Base-by-base conservation (phyloP, 1,140 invertebrate species). In the Onthophagus taurus region DNA sequence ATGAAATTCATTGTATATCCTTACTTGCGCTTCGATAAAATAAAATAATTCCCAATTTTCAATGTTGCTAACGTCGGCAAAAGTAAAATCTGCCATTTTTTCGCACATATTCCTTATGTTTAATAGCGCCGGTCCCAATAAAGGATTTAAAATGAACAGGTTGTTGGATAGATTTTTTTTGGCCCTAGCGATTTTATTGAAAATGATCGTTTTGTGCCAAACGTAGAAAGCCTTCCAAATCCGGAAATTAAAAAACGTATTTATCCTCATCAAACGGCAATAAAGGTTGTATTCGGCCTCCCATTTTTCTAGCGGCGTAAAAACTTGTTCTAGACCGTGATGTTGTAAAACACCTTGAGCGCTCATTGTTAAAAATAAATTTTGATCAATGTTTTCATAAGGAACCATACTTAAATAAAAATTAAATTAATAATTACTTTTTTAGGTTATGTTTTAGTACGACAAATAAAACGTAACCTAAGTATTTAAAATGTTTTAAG, bases 141-240 rank as follows among this genome's bases (percentile, higher is more conserved):
- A 72, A n/a, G 74, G 72, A 51, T 87, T 83, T 0, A 79, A 73
- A 45, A 81, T 75, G 48, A 89, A 88, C 3, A 89, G 64, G 58
- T 81, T 76, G 21, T 79, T 72, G 11, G 72, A 65, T 0, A 91
- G 55, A 44, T 66, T 64, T 30, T 69, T 72, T 11, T 72, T 74
- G 0, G 77, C 75, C 6, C 64, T 60, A 29, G 59, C 68, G 33
- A 80, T 74, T 61, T 87, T 89, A 24, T 72, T 72, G 48, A 72
- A 78, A 17, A 75, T 65, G 12, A 89, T 74, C n/a, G 77, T 79
- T 55, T 84, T 84, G 26, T 74, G 68, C 87, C 87, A 90, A 0
- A 82, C 72, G 53, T 79, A 83, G 60, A 89, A 88, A 0, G 81
- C 77, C 63, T 89, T 89, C 85, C 86, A 89, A 36, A 78, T 72